These are phyloP conservation scores for Choristoneura rosaceana DNA, from an alignment of 2,888 invertebrate species.

Conservation along the genomic window DNA sequence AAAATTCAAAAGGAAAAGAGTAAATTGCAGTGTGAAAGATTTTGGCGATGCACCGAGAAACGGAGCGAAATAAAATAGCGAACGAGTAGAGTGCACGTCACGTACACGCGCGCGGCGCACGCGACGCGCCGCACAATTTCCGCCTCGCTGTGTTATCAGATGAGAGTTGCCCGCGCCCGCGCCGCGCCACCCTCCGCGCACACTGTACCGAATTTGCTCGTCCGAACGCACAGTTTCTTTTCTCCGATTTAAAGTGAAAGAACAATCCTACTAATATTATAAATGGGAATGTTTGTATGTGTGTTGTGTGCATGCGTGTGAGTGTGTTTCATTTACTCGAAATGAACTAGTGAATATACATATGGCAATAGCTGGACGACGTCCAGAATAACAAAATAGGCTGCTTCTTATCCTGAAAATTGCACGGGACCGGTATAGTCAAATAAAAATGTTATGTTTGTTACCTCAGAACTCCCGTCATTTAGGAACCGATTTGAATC, in stretches of 20 bases:
- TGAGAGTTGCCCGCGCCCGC: conserved; percentile 51
- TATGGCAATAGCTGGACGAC: too few species aligned
- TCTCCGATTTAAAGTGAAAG: conserved; percentile 39
- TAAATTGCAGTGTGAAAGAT: conserved; percentile 58
- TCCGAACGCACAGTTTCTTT: conserved; percentile 55
- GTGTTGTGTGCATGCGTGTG: too few species aligned
- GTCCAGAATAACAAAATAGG: too few species aligned
- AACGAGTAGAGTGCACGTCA: conserved; percentile 74
- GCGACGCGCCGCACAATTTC: conserved; percentile 81
- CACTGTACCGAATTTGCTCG: conserved; percentile 51
- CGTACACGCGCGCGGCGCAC: conserved; percentile 75
- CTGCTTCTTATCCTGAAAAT: too few species aligned
- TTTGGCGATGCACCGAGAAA: conserved; percentile 61
- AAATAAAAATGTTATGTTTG: too few species aligned
- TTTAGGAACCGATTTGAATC: too few species aligned
- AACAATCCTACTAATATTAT: background rate
- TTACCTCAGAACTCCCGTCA: too few species aligned
- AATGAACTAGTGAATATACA: too few species aligned
- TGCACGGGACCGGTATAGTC: too few species aligned
- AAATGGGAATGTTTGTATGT: too few species aligned
- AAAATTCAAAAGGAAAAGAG: conserved; percentile 48
- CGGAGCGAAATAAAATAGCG: conserved; percentile 72
- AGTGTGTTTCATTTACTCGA: too few species aligned
- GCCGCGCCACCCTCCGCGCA: conserved; percentile 57
- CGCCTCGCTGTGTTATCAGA: conserved; percentile 72